Evolutionary conservation across 2,888 invertebrate species (phyloP).

Genomic region (Drosophila lacicola): DNA sequence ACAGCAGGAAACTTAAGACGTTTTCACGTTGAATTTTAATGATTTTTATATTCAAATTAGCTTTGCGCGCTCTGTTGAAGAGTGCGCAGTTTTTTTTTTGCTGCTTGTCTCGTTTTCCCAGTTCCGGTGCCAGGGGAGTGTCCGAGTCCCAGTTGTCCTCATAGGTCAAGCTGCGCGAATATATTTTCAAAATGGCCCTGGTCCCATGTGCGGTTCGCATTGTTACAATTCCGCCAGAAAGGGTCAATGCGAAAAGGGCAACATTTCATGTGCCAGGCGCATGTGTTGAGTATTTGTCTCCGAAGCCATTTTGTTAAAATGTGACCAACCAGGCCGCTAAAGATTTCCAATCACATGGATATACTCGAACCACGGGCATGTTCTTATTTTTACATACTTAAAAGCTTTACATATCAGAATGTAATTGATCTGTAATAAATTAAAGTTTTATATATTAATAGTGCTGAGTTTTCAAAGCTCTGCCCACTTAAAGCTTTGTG

Average conservation of each 20-base stretch:
- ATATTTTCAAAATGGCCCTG: constrained; percentile 62
- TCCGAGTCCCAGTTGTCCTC: constrained; percentile 44
- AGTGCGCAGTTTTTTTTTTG: constrained; percentile 32
- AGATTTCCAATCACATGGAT: background rate
- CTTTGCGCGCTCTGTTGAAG: constrained; percentile 54
- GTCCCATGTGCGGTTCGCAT: constrained; percentile 42
- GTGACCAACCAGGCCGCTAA: constrained; percentile 29
- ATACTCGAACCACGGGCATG: too few relatives aligned
- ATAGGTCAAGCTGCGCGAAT: constrained; percentile 67
- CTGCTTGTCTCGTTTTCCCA: constrained; percentile 46
- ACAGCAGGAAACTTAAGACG: constrained; percentile 76
- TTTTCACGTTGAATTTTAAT: constrained; percentile 81
- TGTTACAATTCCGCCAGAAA: constrained; percentile 52
- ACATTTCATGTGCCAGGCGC: constrained; percentile 52
- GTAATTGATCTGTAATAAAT: too few relatives aligned
- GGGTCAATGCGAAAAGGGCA: constrained; percentile 67
- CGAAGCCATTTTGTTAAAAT: constrained; percentile 60
- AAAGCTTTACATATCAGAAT: too few relatives aligned
- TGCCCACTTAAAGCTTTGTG: too few relatives aligned
- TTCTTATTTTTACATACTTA: too few relatives aligned
- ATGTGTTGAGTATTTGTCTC: constrained; percentile 46
- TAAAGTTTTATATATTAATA: too few relatives aligned
- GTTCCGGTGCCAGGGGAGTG: constrained; percentile 60
- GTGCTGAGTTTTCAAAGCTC: too few relatives aligned
- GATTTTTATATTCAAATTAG: constrained; percentile 81